A percentile compares a stretch with the other conserved stretches of the same genome.
Conservation (phyloP, 2,888 invertebrate species). For the Anticlea derivata region DNA sequence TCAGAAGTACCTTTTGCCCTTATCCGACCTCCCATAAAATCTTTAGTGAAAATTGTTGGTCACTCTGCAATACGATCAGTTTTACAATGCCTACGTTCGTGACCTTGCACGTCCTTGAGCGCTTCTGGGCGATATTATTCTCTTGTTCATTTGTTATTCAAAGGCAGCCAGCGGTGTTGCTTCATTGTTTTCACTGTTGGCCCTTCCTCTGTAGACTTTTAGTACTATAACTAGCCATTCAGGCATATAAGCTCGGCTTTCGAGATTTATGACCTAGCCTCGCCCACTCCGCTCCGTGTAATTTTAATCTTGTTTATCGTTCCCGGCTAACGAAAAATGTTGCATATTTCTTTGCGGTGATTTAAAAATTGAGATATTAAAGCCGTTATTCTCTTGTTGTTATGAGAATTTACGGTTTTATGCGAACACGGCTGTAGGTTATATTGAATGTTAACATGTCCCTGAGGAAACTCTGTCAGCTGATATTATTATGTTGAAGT, state of each 20-base stretch:
- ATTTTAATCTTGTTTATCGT: constrained; percentile 70
- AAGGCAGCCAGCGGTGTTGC: constrained; percentile 32
- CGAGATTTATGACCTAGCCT: constrained; percentile 53
- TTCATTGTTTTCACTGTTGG: constrained; percentile 44
- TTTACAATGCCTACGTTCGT: constrained; percentile 30
- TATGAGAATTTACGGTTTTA: not conserved
- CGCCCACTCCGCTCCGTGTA: constrained; percentile 53
- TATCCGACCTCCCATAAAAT: constrained; percentile 6
- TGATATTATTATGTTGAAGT: too few relatives aligned
- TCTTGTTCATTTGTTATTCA: constrained; percentile 43
- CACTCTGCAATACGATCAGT: constrained; percentile 14
- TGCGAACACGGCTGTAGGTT: not conserved
- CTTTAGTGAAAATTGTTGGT: constrained; percentile 14
- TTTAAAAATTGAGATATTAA: constrained; percentile 43
- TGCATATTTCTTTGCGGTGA: constrained; percentile 38
- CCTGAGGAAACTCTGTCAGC: not conserved
- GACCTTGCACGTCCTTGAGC: constrained; percentile 36
- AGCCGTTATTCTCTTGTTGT: constrained; percentile 34
- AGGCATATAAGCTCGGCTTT: constrained; percentile 38
- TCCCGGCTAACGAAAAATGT: constrained; percentile 42
- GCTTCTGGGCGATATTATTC: constrained; percentile 33
- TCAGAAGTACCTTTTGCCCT: constrained; percentile 10
- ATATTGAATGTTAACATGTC: constrained; percentile 1
- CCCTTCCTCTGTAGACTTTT: constrained; percentile 40
- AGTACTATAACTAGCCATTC: constrained; percentile 47